phyloP scores from a whole-genome alignment of 2,113 vertebrate species.

The Eudyptes chrysolophus region DNA sequence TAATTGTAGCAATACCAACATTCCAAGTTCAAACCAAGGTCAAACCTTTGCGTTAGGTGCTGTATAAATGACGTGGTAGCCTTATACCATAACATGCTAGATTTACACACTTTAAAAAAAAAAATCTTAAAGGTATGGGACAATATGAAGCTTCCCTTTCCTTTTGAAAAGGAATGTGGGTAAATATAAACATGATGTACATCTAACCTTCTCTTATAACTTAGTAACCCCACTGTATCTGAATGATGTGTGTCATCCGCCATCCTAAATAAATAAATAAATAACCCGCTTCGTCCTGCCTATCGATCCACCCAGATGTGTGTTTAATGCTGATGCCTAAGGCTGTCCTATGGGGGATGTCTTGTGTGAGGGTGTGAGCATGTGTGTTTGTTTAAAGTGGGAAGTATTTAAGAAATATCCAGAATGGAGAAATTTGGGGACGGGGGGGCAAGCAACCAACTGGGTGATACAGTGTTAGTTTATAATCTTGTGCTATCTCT shows the following conservation, averaged over 20 bases:
- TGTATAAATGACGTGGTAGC: not conserved
- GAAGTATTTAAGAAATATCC: not conserved
- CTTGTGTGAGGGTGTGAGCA: not conserved
- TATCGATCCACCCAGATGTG: not conserved
- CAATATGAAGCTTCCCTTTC: not conserved
- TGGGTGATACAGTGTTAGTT: not conserved
- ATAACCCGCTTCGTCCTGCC: accelerated
- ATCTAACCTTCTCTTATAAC: not conserved
- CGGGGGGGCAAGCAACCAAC: not conserved
- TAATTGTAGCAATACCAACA: not conserved
- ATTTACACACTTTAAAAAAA: accelerated
- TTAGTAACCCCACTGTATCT: not conserved
- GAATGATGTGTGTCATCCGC: not conserved
- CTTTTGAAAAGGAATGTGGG: not conserved
- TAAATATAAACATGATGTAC: not conserved
- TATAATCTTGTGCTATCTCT: not conserved
- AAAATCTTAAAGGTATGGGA: not conserved
- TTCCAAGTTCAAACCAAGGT: not conserved
- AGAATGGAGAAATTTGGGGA: not conserved
- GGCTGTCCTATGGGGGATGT: not conserved
- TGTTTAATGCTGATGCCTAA: not conserved
- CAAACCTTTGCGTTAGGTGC: not conserved
- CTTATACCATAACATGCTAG: not conserved
- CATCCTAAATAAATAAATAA: not conserved
- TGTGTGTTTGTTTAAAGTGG: not conserved